Base-by-base conservation (phyloP, 1,140 invertebrate species). In the Trichonephila inaurata region DNA sequence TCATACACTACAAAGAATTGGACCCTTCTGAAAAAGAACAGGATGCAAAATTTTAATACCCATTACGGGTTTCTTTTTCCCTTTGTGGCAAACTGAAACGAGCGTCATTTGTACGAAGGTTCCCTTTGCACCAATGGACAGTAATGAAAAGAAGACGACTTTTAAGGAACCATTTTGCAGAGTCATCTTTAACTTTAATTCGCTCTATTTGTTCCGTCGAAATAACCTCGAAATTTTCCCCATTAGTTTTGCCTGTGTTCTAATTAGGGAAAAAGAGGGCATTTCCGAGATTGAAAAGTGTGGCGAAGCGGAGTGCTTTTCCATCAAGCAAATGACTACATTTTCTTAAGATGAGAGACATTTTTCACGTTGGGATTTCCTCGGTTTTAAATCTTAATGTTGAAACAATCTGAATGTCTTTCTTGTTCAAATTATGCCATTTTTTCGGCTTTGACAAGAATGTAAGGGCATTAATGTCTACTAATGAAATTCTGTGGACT, bases 151-250 rank as follows among this genome's bases (percentile, higher is more conserved):
- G 69, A 77, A 77, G 4, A 77, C 28, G 28, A 28, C 88, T 60
- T 77, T 89, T 18, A 89, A 24, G 44, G 6, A 28, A 24, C 21
- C 24, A 89, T 89, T 89, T 89, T 89, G 88, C 69, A n/a, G 88
- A 89, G 88, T 77, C 88, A 89, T 89, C 66, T 77, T 89, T 89
- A 33, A 77, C 88, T 89, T 69, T 89, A 89, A 89, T 89, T 77
- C 51, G 64, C 88, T 58, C 88, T 66, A 72, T 72, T 89, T 72
- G 64, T 72, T 89, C 19, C 44, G 88, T 51, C 19, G 33, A 69
- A 89, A 89, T 89, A 89, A 77, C 88, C 88, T 72, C 64, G 44
- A 58, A 89, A 77, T 89, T 77, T 89, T 19, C 44, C 16, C 64
- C 66, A 77, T 77, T 89, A 72, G 88, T 89, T 58, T 19, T 16